Conservation (phyloP, 2,888 invertebrate species). For the Boloria euphrosyne region DNA sequence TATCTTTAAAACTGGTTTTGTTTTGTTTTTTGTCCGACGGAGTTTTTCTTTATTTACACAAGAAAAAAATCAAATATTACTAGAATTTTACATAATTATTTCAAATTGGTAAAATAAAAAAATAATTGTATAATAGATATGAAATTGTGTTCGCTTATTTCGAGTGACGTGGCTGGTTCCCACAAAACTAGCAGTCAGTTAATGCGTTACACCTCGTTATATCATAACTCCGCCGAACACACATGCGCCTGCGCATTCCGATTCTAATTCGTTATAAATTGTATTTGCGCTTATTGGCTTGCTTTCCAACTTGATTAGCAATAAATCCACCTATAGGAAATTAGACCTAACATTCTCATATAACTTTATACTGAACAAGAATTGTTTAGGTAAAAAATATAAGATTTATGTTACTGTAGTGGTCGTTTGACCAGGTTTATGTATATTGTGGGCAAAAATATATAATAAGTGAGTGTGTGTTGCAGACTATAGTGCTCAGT, state of each 20-base stretch:
- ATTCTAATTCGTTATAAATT: constrained; percentile 13
- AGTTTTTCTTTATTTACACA: not conserved
- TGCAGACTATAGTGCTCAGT: too few relatives aligned
- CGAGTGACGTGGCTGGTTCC: constrained; percentile 35
- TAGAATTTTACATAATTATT: constrained; percentile 16
- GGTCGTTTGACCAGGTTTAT: too few relatives aligned
- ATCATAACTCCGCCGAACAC: constrained; percentile 3
- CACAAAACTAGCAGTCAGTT: constrained; percentile 26
- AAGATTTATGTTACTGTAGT: too few relatives aligned
- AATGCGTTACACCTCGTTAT: constrained; percentile 29
- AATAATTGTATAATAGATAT: constrained; percentile 9
- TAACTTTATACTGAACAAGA: too few relatives aligned
- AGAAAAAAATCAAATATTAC: not conserved
- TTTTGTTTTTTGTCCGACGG: too few relatives aligned
- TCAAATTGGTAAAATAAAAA: constrained; percentile 22
- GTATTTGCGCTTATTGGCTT: constrained; percentile 12
- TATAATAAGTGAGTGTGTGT: too few relatives aligned
- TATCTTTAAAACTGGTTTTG: too few relatives aligned
- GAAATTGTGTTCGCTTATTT: constrained; percentile 33
- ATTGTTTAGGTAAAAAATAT: too few relatives aligned
- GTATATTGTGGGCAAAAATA: too few relatives aligned
- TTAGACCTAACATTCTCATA: too few relatives aligned
- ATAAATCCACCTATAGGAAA: not conserved
- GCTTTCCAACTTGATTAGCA: constrained; percentile 6
- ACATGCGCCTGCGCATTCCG: constrained; percentile 27